Percentiles rank a stretch among this genome's conserved stretches.
Evolutionary conservation across 2,888 invertebrate species (phyloP).

Genomic region (Callosobruchus maculatus): DNA sequence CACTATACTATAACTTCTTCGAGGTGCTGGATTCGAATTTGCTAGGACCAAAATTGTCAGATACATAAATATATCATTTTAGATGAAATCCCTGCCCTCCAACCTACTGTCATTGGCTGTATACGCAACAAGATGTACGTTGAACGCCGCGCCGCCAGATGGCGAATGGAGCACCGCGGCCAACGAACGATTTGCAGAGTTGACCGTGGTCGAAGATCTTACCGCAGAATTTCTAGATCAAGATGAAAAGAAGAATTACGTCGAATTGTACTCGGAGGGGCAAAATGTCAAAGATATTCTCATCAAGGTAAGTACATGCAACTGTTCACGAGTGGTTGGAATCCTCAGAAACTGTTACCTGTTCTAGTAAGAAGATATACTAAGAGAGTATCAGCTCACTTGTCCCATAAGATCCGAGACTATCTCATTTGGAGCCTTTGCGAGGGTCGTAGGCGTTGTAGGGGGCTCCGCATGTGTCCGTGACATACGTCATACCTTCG

Average conservation of each 20-base stretch:
- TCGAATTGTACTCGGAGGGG: conserved; percentile 62
- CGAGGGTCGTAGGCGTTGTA: too few relatives aligned
- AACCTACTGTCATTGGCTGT: conserved; percentile 55
- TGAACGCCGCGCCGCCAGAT: conserved; percentile 64
- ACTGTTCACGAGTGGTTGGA: too few relatives aligned
- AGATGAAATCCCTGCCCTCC: conserved; percentile 61
- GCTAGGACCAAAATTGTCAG: too few relatives aligned
- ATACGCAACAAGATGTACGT: conserved; percentile 61
- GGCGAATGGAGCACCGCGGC: conserved; percentile 65
- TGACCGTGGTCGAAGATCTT: conserved; percentile 28
- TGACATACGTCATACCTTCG: too few relatives aligned
- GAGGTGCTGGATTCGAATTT: too few relatives aligned
- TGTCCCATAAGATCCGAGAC: too few relatives aligned
- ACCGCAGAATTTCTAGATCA: conserved; percentile 46
- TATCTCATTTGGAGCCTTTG: too few relatives aligned
- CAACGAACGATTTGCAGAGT: conserved; percentile 53
- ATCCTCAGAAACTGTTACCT: too few relatives aligned
- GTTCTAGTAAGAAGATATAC: too few relatives aligned
- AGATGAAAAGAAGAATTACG: conserved; percentile 61
- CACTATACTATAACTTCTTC: too few relatives aligned
- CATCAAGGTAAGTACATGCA: conserved; percentile 56
- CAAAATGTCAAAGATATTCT: conserved; percentile 60
- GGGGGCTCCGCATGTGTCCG: too few relatives aligned
- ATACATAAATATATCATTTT: conserved; percentile 15
- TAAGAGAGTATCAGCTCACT: too few relatives aligned